Percentiles rank a stretch among this genome's conserved stretches.
Evolutionary conservation across 2,113 vertebrate genomes (phyloP).

Genomic region (Corythornis cristatus): DNA sequence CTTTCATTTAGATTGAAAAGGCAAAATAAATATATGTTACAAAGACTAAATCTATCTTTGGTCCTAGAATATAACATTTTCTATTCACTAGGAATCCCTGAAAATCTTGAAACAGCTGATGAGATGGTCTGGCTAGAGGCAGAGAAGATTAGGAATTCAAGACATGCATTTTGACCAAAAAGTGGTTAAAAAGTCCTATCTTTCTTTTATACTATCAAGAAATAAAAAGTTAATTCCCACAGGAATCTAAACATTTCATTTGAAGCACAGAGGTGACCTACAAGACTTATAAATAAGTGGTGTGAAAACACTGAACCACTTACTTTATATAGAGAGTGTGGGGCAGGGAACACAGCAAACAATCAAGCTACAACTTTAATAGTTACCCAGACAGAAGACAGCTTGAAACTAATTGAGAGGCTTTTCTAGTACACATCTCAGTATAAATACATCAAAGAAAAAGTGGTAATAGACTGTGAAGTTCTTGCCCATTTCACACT

Average conservation of each 20-base stretch:
- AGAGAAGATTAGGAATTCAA: neutral
- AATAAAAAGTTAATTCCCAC: neutral
- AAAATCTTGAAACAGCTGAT: neutral
- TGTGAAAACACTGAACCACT: neutral
- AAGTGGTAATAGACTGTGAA: neutral
- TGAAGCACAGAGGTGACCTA: neutral
- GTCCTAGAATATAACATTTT: neutral
- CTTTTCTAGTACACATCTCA: neutral
- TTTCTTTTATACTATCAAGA: neutral
- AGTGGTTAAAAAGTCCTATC: neutral
- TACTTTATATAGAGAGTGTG: neutral
- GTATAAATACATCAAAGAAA: neutral
- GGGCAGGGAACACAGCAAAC: neutral
- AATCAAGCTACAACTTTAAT: neutral
- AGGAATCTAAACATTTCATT: neutral
- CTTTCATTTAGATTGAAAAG: neutral
- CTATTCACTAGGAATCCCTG: neutral
- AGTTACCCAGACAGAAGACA: neutral
- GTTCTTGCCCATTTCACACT: rapidly evolving
- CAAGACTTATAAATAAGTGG: neutral
- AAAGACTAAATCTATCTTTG: neutral
- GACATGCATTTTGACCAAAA: neutral
- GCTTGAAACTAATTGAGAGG: neutral
- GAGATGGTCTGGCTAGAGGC: neutral
- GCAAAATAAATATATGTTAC: neutral